phyloP scores from a whole-genome alignment of 2,888 invertebrate genomes.

The Galerucella nymphaeae region DNA sequence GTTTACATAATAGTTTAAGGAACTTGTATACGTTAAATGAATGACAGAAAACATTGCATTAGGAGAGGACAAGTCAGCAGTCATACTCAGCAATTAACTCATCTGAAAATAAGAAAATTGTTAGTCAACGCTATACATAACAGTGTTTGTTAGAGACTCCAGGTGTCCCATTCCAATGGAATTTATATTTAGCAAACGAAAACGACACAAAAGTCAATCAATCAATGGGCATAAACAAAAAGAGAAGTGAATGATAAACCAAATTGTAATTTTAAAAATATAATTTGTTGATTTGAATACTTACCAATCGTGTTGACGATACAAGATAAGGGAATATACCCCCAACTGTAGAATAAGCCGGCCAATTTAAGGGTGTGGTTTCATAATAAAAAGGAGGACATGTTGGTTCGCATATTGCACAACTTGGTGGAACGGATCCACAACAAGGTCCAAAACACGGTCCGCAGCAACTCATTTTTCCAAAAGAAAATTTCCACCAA shows the following conservation, averaged over 20 bases:
- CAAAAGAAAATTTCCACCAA: neutral
- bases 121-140: too few species aligned
- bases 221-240: too few species aligned
- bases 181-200: too few species aligned
- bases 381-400: conserved; percentile 1
- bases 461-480: conserved; percentile 6
- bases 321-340: conserved; percentile 1
- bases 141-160: too few species aligned
- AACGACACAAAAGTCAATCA: too few species aligned
- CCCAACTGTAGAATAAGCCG: neutral
- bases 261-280: too few species aligned
- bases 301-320: neutral
- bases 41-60: neutral
- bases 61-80: too few species aligned
- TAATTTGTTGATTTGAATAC: neutral
- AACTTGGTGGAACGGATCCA: neutral
- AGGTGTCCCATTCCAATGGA: too few species aligned
- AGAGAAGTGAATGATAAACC: too few species aligned
- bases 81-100: neutral
- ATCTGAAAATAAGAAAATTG: neutral
- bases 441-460: conserved; percentile 6
- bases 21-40: too few species aligned
- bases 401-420: neutral
- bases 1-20: too few species aligned
- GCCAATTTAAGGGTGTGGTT: neutral